phyloP scores from a whole-genome alignment of 2,888 invertebrate species.

The Acleris emargana region DNA sequence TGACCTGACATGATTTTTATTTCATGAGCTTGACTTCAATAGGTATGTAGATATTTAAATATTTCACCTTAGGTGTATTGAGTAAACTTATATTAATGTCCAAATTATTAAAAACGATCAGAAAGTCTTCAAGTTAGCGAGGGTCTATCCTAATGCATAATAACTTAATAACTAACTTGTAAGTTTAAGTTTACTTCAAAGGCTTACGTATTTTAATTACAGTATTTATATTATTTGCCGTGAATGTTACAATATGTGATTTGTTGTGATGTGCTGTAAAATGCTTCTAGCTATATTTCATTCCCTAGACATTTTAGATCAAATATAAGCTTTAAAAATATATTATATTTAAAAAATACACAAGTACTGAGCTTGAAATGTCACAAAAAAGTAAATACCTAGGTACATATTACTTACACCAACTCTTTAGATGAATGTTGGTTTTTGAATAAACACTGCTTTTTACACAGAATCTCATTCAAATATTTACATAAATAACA shows the following conservation, averaged over 20 bases:
- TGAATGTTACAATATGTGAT: conserved; percentile 10
- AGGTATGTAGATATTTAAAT: no score
- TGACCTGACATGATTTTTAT: no score
- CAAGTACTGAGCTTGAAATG: conserved; percentile 38
- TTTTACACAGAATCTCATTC: no score
- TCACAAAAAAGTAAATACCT: conserved; percentile 45
- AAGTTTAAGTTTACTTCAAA: background rate
- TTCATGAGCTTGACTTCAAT: no score
- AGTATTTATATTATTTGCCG: background rate
- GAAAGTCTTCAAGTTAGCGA: no score
- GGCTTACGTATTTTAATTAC: background rate
- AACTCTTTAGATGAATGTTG: no score
- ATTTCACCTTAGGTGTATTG: no score
- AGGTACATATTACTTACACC: background rate
- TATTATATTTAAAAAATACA: conserved; percentile 33
- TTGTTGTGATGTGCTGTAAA: conserved; percentile 38
- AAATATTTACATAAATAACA: no score
- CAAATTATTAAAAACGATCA: no score
- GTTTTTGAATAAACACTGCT: background rate
- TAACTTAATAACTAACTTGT: background rate
- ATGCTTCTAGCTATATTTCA: conserved; percentile 43
- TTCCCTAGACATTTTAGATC: conserved; percentile 39
- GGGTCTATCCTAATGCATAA: no score
- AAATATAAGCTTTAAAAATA: conserved; percentile 50
- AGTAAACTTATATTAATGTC: no score